Conservation (phyloP, 30 jellyfish, hydroid and myxozoan species). For the Hydractinia echinata region DNA sequence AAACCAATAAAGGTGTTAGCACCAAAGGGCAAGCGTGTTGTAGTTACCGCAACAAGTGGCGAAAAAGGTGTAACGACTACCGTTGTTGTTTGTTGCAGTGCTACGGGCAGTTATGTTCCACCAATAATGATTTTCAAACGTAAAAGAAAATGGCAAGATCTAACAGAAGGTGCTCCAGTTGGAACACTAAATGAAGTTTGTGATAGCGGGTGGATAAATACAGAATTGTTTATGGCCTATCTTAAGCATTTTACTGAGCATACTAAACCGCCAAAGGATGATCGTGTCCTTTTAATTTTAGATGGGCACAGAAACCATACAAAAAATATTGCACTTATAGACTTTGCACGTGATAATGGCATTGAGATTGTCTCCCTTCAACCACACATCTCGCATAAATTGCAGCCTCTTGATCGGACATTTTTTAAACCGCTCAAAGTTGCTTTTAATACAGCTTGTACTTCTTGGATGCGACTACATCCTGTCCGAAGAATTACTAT, state of each 20-base stretch:
- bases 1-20: too few relatives aligned
- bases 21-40: too few relatives aligned
- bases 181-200: too few relatives aligned
- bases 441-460: constrained; percentile 48
- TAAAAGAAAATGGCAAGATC: constrained; percentile 45
- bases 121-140: constrained; percentile 51
- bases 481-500: constrained; percentile 33
- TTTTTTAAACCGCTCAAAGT: constrained; percentile 36
- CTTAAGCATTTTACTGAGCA: constrained; percentile 19
- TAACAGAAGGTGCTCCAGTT: constrained; percentile 49
- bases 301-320: constrained; percentile 52
- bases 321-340: constrained; percentile 31
- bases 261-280: constrained; percentile 5
- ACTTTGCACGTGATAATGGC: constrained; percentile 35
- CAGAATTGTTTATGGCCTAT: background rate
- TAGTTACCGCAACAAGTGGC: constrained; percentile 48
- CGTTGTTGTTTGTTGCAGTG: constrained; percentile 16
- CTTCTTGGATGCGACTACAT: constrained; percentile 36
- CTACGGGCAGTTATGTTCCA: constrained; percentile 37
- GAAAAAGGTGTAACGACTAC: constrained; percentile 47
- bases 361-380: constrained; percentile 36
- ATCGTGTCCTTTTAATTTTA: too few relatives aligned
- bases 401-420: constrained; percentile 50
- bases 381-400: constrained; percentile 59
- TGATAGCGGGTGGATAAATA: constrained; percentile 8